Base-by-base conservation (phyloP, 1,140 invertebrate genomes). In the Lepidurus couesii region DNA sequence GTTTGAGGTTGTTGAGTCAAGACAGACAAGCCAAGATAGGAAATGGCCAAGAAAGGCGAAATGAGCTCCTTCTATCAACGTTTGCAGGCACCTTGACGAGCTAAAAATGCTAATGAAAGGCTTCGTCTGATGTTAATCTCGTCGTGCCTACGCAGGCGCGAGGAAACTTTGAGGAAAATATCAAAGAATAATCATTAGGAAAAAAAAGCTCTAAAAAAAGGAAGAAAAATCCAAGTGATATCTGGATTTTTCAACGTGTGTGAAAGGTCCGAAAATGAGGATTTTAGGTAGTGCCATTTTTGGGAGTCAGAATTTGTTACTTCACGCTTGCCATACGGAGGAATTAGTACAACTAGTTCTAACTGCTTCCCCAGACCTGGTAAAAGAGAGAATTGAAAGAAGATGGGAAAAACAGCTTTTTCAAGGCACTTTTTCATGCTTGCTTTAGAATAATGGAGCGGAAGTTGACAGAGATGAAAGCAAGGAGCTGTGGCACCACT, bases 11-110 rank as follows among this genome's bases (percentile, higher is more conserved):
- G 34, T 34, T 34, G 34, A 65, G 53, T n/a, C 53, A 1, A 65
- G 9, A 16, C 45, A 47, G 45, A 16, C 16, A 65, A 21, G 9
- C 16, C n/a, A 65, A 21, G 53, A 13, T 65, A 16, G 45, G 16
- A 65, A 65, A 65, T 13, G 9, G 53, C 53, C 9, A 13, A n/a
- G 53, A 9, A 21, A 65, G 53, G 53, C 53, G 53, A 65, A 65
- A 65, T 65, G 53, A 65, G 53, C 53, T 65, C 53, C 53, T 65
- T 65, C 53, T 65, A 65, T 16, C 53, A 65, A 65, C 53, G 53
- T 65, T 21, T 65, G 53, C 16, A 65, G 53, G n/a, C 21, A 65
- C 53, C 53, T 65, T 13, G 6, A 65, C 16, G 53, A 21, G 21
- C 53, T 65, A n/a, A 21, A 21, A 47, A 65, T 65, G 53, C 53